Conservation (phyloP, 2,888 invertebrate species). For the Lumbricus terrestris region DNA sequence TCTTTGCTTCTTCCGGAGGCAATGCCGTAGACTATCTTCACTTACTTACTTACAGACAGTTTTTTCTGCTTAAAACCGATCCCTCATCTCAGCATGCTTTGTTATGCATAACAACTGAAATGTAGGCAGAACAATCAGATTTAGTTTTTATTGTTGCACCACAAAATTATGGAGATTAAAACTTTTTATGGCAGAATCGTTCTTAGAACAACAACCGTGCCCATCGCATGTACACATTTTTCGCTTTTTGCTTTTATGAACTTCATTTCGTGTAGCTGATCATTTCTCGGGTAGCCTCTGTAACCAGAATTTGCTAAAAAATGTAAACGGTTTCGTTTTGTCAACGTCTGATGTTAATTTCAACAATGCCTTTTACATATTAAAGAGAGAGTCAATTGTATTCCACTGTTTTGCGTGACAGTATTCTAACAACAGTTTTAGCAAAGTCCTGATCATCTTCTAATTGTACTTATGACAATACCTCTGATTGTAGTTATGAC, state of each 20-base stretch:
- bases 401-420: not conserved
- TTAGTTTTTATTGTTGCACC: not conserved
- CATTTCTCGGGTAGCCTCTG: not conserved
- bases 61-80: not conserved
- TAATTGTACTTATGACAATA: not conserved
- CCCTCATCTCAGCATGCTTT: not conserved
- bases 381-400: not conserved
- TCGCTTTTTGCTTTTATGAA: not conserved
- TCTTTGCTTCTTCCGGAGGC: not conserved
- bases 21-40: conserved; percentile 3
- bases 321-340: not conserved
- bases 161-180: not conserved
- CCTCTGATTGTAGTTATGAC: too few species aligned
- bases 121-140: not conserved
- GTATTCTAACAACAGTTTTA: not conserved
- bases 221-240: not conserved
- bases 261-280: not conserved
- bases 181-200: not conserved
- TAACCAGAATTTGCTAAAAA: not conserved
- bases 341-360: not conserved
- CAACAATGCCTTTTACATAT: not conserved
- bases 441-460: not conserved
- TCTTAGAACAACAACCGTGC: not conserved
- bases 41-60: not conserved
- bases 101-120: not conserved